These are phyloP conservation scores for Lateolabrax maculatus DNA, from an alignment of 2,797 vertebrate species.

Conservation along the genomic window DNA sequence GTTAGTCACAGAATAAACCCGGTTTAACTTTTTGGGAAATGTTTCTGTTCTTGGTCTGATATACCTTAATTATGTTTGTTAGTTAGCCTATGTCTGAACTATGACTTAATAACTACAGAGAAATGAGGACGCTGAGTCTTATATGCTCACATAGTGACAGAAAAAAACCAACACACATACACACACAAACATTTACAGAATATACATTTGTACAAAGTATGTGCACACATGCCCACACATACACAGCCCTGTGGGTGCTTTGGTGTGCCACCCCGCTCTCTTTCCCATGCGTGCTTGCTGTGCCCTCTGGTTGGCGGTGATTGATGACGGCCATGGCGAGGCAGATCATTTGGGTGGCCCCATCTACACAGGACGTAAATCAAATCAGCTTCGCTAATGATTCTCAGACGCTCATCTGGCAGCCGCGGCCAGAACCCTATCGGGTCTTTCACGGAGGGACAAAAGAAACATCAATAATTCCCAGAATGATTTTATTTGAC, in stretches of 20 bases:
- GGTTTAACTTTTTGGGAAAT: background rate
- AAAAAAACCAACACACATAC: slow-evolving; percentile 18
- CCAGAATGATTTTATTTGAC: slow-evolving; percentile 80
- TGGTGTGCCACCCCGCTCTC: slow-evolving; percentile 75
- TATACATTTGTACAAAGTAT: slow-evolving; percentile 37
- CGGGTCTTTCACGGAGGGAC: slow-evolving; percentile 73
- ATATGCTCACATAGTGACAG: too few relatives aligned
- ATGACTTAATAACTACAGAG: background rate
- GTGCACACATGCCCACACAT: slow-evolving; percentile 49
- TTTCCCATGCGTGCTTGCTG: slow-evolving; percentile 76
- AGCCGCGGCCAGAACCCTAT: slow-evolving; percentile 79
- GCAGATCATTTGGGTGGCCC: slow-evolving; percentile 90
- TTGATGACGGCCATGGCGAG: slow-evolving; percentile 86
- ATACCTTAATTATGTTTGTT: background rate
- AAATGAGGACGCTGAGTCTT: background rate
- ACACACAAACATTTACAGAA: slow-evolving; percentile 36
- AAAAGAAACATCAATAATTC: slow-evolving; percentile 83
- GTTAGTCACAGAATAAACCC: background rate
- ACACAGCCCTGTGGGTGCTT: slow-evolving; percentile 71
- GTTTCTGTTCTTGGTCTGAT: background rate
- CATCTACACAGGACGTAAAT: slow-evolving; percentile 88
- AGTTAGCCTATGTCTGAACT: background rate
- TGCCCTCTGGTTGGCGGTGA: slow-evolving; percentile 88
- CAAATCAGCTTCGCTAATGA: slow-evolving; percentile 89
- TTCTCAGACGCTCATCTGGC: slow-evolving; percentile 85